phyloP scores from a whole-genome alignment of 2,888 invertebrate genomes.

The Hemaris fuciformis region DNA sequence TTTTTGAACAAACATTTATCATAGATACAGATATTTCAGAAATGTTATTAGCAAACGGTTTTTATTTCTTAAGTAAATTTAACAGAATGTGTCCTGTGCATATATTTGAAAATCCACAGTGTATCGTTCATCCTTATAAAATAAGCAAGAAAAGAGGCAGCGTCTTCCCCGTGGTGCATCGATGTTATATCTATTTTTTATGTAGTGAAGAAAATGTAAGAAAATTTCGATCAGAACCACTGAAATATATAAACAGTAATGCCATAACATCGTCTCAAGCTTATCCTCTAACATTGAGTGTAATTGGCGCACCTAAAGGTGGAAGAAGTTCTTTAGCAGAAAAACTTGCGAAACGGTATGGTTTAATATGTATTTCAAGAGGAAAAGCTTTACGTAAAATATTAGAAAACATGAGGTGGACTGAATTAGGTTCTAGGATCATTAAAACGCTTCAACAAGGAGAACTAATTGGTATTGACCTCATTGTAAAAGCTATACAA shows the following conservation, averaged over 20 bases:
- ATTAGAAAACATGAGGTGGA: conserved; percentile 73
- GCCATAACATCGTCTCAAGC: conserved; percentile 66
- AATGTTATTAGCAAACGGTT: conserved; percentile 78
- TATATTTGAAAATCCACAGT: conserved; percentile 69
- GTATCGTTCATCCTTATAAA: conserved; percentile 74
- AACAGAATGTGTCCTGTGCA: conserved; percentile 85
- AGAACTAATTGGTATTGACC: conserved; percentile 60
- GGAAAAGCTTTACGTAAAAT: conserved; percentile 78
- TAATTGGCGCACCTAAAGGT: conserved; percentile 84
- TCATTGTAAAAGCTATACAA: conserved; percentile 77
- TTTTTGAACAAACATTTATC: conserved; percentile 81
- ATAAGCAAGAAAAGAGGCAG: conserved; percentile 59
- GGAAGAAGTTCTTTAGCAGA: conserved; percentile 82
- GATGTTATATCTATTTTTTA: conserved; percentile 83
- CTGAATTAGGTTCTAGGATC: conserved; percentile 70
- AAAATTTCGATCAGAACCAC: conserved; percentile 79
- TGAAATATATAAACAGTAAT: conserved; percentile 74
- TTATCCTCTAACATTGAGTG: conserved; percentile 76
- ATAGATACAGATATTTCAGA: conserved; percentile 80
- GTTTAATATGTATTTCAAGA: conserved; percentile 77
- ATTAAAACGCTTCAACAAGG: conserved; percentile 62
- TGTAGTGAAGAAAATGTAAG: conserved; percentile 65
- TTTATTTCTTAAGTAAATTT: conserved; percentile 84
- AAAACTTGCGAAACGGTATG: conserved; percentile 77
- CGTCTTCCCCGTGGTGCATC: conserved; percentile 80